Conservation (phyloP, 2,797 vertebrate genomes). For the Microchirus variegatus region DNA sequence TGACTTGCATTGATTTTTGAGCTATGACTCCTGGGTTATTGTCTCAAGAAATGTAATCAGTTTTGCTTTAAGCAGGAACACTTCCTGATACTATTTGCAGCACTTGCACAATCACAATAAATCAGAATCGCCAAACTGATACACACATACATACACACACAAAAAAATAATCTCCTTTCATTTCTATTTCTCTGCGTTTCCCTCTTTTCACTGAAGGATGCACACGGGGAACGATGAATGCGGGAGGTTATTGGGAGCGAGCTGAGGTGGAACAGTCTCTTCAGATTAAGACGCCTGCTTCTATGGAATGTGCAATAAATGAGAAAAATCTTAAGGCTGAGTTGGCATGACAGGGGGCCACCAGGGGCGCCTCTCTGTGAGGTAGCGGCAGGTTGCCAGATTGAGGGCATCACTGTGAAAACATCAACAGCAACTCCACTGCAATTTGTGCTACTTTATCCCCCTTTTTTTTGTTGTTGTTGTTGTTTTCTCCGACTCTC, state of each 20-base stretch:
- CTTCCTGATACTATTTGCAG: too few relatives aligned
- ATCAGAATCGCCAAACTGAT: slow-evolving; percentile 41
- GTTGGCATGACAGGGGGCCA: neutral
- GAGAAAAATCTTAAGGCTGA: slow-evolving; percentile 44
- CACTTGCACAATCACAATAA: slow-evolving; percentile 20
- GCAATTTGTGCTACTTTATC: slow-evolving; percentile 43
- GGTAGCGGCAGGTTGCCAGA: slow-evolving; percentile 21
- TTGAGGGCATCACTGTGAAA: slow-evolving; percentile 49
- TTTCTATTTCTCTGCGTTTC: slow-evolving; percentile 57
- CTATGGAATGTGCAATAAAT: slow-evolving; percentile 57
- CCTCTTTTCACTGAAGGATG: slow-evolving; percentile 56
- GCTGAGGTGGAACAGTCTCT: slow-evolving; percentile 71
- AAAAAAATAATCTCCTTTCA: slow-evolving; percentile 59
- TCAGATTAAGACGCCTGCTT: slow-evolving; percentile 71
- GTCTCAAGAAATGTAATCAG: too few relatives aligned
- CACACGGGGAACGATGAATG: slow-evolving; percentile 44
- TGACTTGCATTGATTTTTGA: too few relatives aligned
- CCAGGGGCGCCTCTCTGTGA: neutral
- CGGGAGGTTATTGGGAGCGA: slow-evolving; percentile 59
- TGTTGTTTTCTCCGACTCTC: slow-evolving; percentile 46
- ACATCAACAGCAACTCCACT: slow-evolving; percentile 45
- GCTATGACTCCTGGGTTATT: too few relatives aligned
- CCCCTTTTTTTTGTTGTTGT: too few relatives aligned
- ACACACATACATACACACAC: too few relatives aligned
- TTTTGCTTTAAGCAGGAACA: too few relatives aligned